Evolutionary conservation across 2,888 invertebrate species (phyloP).

Genomic region (Tetragonula carbonaria): DNA sequence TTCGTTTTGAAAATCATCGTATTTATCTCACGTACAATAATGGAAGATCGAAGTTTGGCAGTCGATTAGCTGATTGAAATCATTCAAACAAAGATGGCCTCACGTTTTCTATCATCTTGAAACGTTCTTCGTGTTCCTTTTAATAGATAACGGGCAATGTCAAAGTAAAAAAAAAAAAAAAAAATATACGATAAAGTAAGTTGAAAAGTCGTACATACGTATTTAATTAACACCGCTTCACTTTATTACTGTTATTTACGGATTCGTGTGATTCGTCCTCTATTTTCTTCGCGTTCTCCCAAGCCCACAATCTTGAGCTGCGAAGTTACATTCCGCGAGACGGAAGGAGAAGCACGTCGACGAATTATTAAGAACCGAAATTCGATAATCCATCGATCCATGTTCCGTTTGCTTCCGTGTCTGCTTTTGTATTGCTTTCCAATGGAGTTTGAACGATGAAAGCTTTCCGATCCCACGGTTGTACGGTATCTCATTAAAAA

Average conservation of each 20-base stretch:
- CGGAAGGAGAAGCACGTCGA: background rate
- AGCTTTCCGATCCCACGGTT: conserved; percentile 22
- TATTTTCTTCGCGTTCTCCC: background rate
- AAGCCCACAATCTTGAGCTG: background rate
- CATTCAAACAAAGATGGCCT: background rate
- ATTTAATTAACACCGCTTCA: conserved; percentile 18
- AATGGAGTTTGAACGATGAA: conserved; percentile 14
- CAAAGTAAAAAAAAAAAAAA: no score
- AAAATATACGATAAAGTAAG: background rate
- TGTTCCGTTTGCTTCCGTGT: background rate
- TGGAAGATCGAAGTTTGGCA: conserved; percentile 20
- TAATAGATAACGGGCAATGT: no score
- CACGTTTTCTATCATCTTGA: background rate
- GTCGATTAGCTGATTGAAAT: conserved; percentile 21
- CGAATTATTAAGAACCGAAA: conserved; percentile 13
- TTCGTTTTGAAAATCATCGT: conserved; percentile 7
- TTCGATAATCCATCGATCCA: conserved; percentile 33
- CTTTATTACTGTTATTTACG: conserved; percentile 14
- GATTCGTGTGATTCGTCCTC: background rate
- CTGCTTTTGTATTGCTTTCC: background rate
- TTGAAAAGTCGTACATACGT: background rate
- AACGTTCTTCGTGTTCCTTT: background rate
- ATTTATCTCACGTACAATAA: background rate
- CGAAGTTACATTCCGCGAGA: background rate
- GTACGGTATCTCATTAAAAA: conserved; percentile 48